These are phyloP conservation scores for Amyelois transitella DNA, from an alignment of 1,140 invertebrate species.

Conservation along the genomic window DNA sequence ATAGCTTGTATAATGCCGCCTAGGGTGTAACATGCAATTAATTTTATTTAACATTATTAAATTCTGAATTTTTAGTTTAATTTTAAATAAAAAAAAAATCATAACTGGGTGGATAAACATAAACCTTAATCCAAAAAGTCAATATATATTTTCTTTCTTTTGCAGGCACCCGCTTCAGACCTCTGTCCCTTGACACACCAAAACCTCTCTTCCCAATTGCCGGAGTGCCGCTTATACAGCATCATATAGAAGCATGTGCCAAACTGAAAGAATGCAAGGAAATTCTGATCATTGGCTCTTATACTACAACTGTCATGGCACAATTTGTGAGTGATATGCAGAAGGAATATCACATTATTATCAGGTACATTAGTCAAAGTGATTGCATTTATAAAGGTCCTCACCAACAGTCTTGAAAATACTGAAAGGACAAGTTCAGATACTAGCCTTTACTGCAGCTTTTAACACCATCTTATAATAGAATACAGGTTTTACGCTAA, in stretches of 20 bases:
- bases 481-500: too few relatives aligned
- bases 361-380: too few relatives aligned
- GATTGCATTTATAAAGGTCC: too few relatives aligned
- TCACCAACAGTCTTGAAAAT: too few relatives aligned
- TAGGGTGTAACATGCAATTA: background rate
- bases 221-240: slow-evolving; percentile 95
- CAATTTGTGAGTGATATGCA: slow-evolving; percentile 91
- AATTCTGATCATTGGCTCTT: slow-evolving; percentile 96
- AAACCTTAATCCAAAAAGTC: too few relatives aligned
- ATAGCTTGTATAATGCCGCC: background rate
- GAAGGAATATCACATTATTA: slow-evolving; percentile 86
- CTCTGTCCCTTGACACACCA: slow-evolving; percentile 95
- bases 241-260: slow-evolving; percentile 96
- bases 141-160: slow-evolving; percentile 11
- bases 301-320: slow-evolving; percentile 86
- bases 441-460: too few relatives aligned
- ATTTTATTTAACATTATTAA: background rate
- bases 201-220: slow-evolving; percentile 98
- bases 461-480: too few relatives aligned
- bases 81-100: background rate
- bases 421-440: too few relatives aligned
- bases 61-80: background rate
- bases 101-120: too few relatives aligned
- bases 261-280: slow-evolving; percentile 88
- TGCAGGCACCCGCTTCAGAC: slow-evolving; percentile 95